Evolutionary conservation across 2,113 vertebrate genomes (phyloP), one percentile per base, ranked within the genome.

Genomic region (Siniperca knerii): DNA sequence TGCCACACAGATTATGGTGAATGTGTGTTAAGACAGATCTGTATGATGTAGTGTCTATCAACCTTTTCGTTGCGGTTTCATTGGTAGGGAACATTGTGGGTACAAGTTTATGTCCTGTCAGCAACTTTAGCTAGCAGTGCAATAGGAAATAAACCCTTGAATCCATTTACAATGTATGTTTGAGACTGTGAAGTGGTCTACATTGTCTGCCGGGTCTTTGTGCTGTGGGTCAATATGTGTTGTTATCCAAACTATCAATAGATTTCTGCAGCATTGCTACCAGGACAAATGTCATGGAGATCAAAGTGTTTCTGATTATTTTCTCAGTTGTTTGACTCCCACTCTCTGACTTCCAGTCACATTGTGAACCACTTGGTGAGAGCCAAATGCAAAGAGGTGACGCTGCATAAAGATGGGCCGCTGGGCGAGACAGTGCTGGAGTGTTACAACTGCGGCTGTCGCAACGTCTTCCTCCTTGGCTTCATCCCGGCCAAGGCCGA

Each of bases 401-500:
- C 98, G 0, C 96, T 99, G 84, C 98, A 99, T 90, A 99, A 99
- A 89, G 98, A 99, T 8, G 98, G 98, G 0, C 98, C 98, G 0
- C 95, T 99, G 81, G 98, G 98, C 0, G 98, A 99, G 95, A 99
- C 98, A 0, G 98, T 99, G 16, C 91, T 99, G 86, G 98, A 99
- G 67, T 99, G 98, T 37, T 99, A 99, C 90, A 99, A 99, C 94
- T 99, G 98, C 0, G 98, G 98, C 57, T 99, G 98, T 80, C 96
- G 98, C 6, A 99, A 99, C 0, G 98, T 99, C 50, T 99, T 99
- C 94, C 97, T 99, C 4, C 96, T 99, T 2, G 98, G 98, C 81
- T 99, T 99, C 93, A 99, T 99, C 89, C 98, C 98, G 0, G 98
- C 98, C 50, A 99, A 99, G 95, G 98, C 98, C 0, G 98, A 99